These are phyloP conservation scores for Acrocyrtus sp. DNA, from an alignment of 2,888 invertebrate genomes.

Conservation along the genomic window DNA sequence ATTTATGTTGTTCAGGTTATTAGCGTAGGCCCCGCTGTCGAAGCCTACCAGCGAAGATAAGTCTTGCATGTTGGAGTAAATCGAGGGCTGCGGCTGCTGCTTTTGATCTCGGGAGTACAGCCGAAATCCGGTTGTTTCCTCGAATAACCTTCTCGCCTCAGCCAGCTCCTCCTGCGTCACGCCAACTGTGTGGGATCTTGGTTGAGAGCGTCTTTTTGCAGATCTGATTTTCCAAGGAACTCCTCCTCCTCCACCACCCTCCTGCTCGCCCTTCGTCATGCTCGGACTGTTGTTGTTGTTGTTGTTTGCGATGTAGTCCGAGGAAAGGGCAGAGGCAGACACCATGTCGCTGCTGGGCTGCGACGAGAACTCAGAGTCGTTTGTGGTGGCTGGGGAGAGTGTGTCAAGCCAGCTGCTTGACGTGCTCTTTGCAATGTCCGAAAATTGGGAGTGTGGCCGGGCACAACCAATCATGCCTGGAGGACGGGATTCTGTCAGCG, in stretches of 20 bases:
- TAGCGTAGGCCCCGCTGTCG: background rate
- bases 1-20: slow-evolving; percentile 21
- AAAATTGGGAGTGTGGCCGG: slow-evolving; percentile 6
- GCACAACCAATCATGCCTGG: slow-evolving; percentile 35
- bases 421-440: background rate
- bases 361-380: too few species aligned
- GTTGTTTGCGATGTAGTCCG: background rate
- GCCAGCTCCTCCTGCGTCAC: slow-evolving; percentile 84
- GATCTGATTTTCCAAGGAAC: slow-evolving; percentile 64
- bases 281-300: background rate
- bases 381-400: too few species aligned
- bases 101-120: slow-evolving; percentile 3
- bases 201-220: slow-evolving; percentile 67
- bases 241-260: slow-evolving; percentile 4
- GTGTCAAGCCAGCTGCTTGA: background rate
- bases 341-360: background rate
- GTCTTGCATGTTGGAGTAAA: slow-evolving; percentile 39
- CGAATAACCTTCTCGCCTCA: slow-evolving; percentile 80
- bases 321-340: slow-evolving; percentile 10
- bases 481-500: background rate
- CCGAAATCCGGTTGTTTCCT: slow-evolving; percentile 68
- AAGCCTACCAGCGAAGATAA: slow-evolving; percentile 33
- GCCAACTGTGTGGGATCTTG: slow-evolving; percentile 80
- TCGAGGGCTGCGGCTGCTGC: slow-evolving; percentile 7
- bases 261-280: background rate